phyloP scores from a whole-genome alignment of 2,797 vertebrate genomes.

The Cryptoprocta ferox region DNA sequence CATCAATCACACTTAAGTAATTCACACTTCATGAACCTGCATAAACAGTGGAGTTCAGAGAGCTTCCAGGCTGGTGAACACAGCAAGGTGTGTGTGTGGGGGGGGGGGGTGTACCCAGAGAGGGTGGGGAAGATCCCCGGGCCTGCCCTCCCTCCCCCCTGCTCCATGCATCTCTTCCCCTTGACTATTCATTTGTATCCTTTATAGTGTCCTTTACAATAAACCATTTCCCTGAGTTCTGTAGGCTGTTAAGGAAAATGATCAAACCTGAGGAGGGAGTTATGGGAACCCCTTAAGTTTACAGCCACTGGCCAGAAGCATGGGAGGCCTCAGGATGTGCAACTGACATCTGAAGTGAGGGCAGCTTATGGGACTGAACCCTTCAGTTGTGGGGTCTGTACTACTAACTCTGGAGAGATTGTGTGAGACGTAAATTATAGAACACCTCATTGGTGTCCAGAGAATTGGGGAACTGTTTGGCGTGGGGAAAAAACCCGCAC shows the following conservation, averaged over 20 bases:
- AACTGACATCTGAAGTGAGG: neutral
- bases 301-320: neutral
- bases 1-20: neutral
- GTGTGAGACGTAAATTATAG: neutral
- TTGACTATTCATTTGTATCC: neutral
- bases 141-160: neutral
- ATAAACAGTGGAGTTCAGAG: neutral
- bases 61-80: neutral
- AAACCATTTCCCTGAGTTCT: neutral
- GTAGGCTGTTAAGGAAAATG: neutral
- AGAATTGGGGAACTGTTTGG: neutral
- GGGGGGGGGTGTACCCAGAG: neutral
- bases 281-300: neutral
- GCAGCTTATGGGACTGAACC: neutral
- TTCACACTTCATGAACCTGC: neutral
- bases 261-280: neutral
- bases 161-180: neutral
- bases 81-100: neutral
- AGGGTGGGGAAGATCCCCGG: neutral
- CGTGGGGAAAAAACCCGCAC: neutral
- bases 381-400: neutral
- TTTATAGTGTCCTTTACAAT: neutral
- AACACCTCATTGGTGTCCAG: neutral
- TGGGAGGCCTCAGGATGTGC: neutral
- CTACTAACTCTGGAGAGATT: neutral